Evolutionary conservation across 2,113 vertebrate species (phyloP), one percentile per base, ranked within the genome.

Genomic region (Recurvirostra avosetta): DNA sequence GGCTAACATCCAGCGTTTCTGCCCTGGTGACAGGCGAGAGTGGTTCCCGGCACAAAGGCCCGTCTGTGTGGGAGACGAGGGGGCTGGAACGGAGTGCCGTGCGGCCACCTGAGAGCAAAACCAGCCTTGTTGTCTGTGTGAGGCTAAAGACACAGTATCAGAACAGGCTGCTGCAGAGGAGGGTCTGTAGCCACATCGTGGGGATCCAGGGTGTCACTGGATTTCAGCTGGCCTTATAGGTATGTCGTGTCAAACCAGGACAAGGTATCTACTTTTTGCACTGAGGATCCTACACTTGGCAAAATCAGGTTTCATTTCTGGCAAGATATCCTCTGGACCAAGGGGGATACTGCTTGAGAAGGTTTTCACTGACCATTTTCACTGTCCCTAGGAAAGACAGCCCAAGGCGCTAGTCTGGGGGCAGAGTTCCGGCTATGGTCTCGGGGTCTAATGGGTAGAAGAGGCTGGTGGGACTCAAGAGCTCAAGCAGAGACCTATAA

Each of bases 31-130:
- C 27, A 56, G 62, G 65, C 32, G 3, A 75, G 73, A 41, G 68
- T 3, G 1, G 22, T 49, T 70, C 85, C 52, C 47, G 41, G 79
- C 94, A 89, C 95, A 19, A 81, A 78, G 88, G 30, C 26, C 18
- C 2, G 1, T n/a, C 90, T 92, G 94, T 76, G 88, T 3, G 4
- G 45, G 70, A 20, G 18, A 36, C 1, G 1, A 68, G n/a, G 73
- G 53, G 81, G 62, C 81, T 94, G 92, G 27, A 52, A 6, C 27
- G 0, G 6, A 41, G 66, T 0, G 5, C 21, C 7, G 1, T 20
- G 58, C 19, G 66, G 32, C 71, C 88, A 92, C 77, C 94, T 92
- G 84, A 75, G 81, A 91, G 90, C 94, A 93, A 67, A 85, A 21
- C 25, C 87, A 62, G 81, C 87, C 81, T 20, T 43, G 85, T 58